Conservation (phyloP, 2,888 invertebrate species). For the Panorpa germanica region DNA sequence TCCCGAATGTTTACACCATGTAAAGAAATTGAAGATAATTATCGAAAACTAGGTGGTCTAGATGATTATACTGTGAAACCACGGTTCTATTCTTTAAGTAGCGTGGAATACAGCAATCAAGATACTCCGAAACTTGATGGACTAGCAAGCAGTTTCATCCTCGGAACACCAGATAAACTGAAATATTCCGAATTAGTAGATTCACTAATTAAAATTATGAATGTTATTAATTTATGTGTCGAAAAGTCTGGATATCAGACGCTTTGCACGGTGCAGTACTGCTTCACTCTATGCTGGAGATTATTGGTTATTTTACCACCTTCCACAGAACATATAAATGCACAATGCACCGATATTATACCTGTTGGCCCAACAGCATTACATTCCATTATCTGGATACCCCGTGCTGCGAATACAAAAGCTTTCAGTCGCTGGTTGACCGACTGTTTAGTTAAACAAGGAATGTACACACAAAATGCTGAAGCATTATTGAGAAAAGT, state of each 20-base stretch:
- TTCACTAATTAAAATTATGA: conserved; percentile 65
- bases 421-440: conserved; percentile 78
- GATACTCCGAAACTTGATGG: conserved; percentile 88
- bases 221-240: conserved; percentile 54
- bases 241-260: conserved; percentile 35
- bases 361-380: conserved; percentile 51
- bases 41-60: conserved; percentile 33
- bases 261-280: conserved; percentile 75
- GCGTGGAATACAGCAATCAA: conserved; percentile 38
- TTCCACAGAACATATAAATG: conserved; percentile 71
- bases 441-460: conserved; percentile 79
- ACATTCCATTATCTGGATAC: conserved; percentile 79
- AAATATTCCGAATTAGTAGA: conserved; percentile 76
- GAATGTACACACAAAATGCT: conserved; percentile 63
- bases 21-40: conserved; percentile 59
- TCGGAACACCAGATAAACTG: conserved; percentile 80
- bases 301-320: conserved; percentile 75
- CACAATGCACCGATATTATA: conserved; percentile 49
- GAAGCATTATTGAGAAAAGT: conserved; percentile 23
- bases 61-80: conserved; percentile 62
- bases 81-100: conserved; percentile 77
- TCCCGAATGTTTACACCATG: conserved; percentile 49
- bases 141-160: conserved; percentile 80
- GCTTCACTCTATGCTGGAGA: conserved; percentile 45
- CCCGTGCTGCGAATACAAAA: conserved; percentile 62